Conservation (phyloP, 1,140 invertebrate species). For the Pissodes strobi region DNA sequence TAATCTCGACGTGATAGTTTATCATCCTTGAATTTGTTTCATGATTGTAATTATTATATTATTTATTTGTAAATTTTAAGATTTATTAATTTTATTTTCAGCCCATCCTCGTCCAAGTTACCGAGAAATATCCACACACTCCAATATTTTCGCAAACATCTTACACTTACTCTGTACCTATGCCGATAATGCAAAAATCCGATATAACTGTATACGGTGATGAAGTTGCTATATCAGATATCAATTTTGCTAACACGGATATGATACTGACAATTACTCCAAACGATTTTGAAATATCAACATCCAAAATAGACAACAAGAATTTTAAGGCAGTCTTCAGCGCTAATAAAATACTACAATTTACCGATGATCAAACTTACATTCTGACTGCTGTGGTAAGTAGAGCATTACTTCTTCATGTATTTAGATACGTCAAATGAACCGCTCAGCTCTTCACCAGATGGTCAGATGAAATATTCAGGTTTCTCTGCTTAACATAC, state of each 20-base stretch:
- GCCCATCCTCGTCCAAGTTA: no score
- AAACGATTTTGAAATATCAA: constrained; percentile 24
- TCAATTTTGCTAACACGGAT: constrained; percentile 41
- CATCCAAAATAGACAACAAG: constrained; percentile 9
- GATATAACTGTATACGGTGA: constrained; percentile 37
- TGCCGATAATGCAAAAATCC: constrained; percentile 38
- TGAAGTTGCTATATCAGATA: constrained; percentile 31
- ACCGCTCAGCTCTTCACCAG: no score
- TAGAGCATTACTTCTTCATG: no score
- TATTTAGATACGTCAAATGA: no score
- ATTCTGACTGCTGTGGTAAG: constrained; percentile 36
- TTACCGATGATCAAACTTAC: constrained; percentile 12
- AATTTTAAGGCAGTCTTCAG: constrained; percentile 27
- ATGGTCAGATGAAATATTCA: no score
- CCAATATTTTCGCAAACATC: constrained; percentile 13
- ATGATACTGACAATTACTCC: constrained; percentile 37
- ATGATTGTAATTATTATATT: no score
- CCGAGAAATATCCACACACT: no score
- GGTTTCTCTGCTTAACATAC: no score
- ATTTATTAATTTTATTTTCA: no score
- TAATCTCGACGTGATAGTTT: no score
- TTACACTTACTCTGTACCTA: constrained; percentile 38
- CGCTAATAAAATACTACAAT: constrained; percentile 19
- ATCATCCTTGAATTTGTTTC: no score
- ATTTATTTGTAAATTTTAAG: no score